Evolutionary conservation across 2,113 vertebrate species (phyloP), one percentile per base, ranked within the genome.

Genomic region (Pleuronectes platessa): DNA sequence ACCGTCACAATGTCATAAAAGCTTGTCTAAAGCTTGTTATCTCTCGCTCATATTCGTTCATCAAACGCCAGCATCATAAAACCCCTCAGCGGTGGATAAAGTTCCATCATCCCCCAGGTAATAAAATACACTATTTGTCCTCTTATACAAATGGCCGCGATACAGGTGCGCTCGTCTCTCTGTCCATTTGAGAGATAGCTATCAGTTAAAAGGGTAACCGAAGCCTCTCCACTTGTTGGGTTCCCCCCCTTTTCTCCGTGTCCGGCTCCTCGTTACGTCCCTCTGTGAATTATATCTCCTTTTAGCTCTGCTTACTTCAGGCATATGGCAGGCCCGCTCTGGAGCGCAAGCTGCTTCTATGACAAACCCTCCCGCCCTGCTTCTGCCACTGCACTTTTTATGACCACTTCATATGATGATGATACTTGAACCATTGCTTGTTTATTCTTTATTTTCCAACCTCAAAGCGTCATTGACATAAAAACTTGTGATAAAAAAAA

Each of bases 171-270:
- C 80, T 81, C 74, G 27, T 74, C 78, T 74, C 71, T 84, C 76
- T 79, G 66, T 88, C 81, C 68, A 67, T 89, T 84, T 88, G 78
- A 88, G 85, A 91, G 92, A 93, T 93, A 71, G 78, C 84, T 76
- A 92, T 93, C 92, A 87, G 88, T 92, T 89, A 90, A 92, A 90
- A 90, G 78, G 82, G 92, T 93, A 93, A 93, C 92, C 74, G 86
- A 90, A 92, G 78, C 88, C 85, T 74, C 79, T 71, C 79, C 68
- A 64, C 83, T 91, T 69, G 81, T 85, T 54, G 14, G 51, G 37
- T 27, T 45, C 63, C 78, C 71, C 71, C 26, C 51, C 42, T 78
- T 54, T 72, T n/a, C 70, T 71, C 63, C 51, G 0, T 49, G 53
- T 85, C 83, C 67, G 68, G 40, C 68, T 79, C 76, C 27, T 77